Evolutionary conservation across 2,888 invertebrate genomes (phyloP).

Genomic region (Arctia plantaginis): DNA sequence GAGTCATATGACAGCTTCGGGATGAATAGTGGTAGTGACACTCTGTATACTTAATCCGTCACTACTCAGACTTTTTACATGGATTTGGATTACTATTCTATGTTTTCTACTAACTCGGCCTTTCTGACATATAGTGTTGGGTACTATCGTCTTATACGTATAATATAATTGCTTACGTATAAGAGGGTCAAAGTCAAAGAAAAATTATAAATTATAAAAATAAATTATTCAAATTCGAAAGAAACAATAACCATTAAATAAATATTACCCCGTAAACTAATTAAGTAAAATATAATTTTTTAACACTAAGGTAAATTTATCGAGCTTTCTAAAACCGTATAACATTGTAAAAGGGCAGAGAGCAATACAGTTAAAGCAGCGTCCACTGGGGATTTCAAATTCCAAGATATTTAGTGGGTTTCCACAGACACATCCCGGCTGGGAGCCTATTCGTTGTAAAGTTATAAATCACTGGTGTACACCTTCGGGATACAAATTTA

Average conservation of each 20-base stretch:
- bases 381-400: slow-evolving; percentile 62
- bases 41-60: too few relatives aligned
- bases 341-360: slow-evolving; percentile 42
- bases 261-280: slow-evolving; percentile 46
- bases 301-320: slow-evolving; percentile 51
- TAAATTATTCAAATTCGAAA: slow-evolving; percentile 11
- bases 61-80: too few relatives aligned
- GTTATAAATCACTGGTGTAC: slow-evolving; percentile 68
- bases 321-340: slow-evolving; percentile 38
- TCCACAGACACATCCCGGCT: slow-evolving; percentile 60
- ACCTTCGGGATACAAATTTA: slow-evolving; percentile 63
- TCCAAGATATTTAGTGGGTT: slow-evolving; percentile 64
- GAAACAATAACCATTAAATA: slow-evolving; percentile 35
- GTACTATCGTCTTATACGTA: too few relatives aligned
- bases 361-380: slow-evolving; percentile 33
- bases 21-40: too few relatives aligned
- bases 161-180: not conserved
- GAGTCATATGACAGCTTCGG: too few relatives aligned
- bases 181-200: too few relatives aligned
- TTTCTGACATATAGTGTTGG: too few relatives aligned
- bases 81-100: not conserved
- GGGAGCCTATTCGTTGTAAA: slow-evolving; percentile 68
- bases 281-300: slow-evolving; percentile 55
- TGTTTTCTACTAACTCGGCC: not conserved
- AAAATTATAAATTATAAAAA: not conserved